Conservation (phyloP, 2,888 invertebrate species). For the Nymphalis polychloros region DNA sequence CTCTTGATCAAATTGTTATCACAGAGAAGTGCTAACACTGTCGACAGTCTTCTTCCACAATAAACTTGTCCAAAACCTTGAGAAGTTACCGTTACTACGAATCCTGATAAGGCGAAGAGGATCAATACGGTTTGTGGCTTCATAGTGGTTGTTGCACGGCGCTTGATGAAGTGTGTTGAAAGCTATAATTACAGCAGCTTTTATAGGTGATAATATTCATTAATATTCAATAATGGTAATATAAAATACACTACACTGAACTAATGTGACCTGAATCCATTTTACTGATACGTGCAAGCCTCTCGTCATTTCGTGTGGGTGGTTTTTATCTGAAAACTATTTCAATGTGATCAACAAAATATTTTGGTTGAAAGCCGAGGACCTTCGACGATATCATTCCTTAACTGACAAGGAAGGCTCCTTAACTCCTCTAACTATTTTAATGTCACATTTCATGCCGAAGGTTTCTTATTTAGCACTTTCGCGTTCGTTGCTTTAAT, state of each 20-base stretch:
- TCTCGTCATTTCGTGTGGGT: too few species aligned
- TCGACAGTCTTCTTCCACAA: slow-evolving; percentile 44
- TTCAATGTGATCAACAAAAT: too few species aligned
- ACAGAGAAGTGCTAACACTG: slow-evolving; percentile 30
- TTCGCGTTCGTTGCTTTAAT: too few species aligned
- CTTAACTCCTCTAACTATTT: too few species aligned
- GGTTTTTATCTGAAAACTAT: neutral
- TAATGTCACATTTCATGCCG: too few species aligned
- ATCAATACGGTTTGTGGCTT: slow-evolving; percentile 33
- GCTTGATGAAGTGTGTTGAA: slow-evolving; percentile 1
- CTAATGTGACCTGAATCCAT: slow-evolving; percentile 19
- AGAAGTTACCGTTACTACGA: neutral
- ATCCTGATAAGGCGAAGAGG: slow-evolving; percentile 12
- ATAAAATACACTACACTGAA: slow-evolving; percentile 6
- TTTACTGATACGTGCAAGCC: neutral
- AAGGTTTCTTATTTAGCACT: too few species aligned
- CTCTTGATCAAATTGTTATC: slow-evolving; percentile 33
- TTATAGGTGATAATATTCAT: slow-evolving; percentile 21
- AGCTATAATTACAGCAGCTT: neutral
- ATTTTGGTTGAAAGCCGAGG: too few species aligned
- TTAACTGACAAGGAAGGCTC: too few species aligned
- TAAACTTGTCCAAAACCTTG: slow-evolving; percentile 29
- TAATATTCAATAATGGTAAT: slow-evolving; percentile 27
- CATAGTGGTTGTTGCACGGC: slow-evolving; percentile 22
- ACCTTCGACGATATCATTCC: too few species aligned